phyloP scores from a whole-genome alignment of 2,888 invertebrate species.

The Agrypnus murinus region DNA sequence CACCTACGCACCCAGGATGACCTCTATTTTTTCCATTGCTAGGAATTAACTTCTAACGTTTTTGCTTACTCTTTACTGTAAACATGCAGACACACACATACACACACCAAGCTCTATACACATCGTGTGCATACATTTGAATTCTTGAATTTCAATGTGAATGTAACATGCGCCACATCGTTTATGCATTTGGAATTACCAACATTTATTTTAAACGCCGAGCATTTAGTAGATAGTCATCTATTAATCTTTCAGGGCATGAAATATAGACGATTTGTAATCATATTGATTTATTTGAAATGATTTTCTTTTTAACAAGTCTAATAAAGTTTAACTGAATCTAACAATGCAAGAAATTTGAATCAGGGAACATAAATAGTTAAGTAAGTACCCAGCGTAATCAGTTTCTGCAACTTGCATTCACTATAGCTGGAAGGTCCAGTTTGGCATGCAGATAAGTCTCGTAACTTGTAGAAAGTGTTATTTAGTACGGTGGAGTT shows the following conservation, averaged over 20 bases:
- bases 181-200: slow-evolving; percentile 24
- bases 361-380: no score
- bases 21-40: slow-evolving; percentile 5
- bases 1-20: slow-evolving; percentile 23
- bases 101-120: no score
- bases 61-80: background rate
- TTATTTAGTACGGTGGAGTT: slow-evolving; percentile 14
- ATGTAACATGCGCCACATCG: slow-evolving; percentile 16
- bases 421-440: slow-evolving; percentile 10
- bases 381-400: no score
- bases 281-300: background rate
- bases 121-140: slow-evolving; percentile 34
- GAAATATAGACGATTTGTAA: slow-evolving; percentile 15
- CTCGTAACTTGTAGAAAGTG: slow-evolving; percentile 30
- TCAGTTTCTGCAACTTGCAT: slow-evolving; percentile 10
- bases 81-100: background rate
- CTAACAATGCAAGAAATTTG: no score
- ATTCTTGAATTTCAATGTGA: slow-evolving; percentile 27
- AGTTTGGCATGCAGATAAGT: slow-evolving; percentile 32
- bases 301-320: no score
- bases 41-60: slow-evolving; percentile 23
- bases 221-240: slow-evolving; percentile 15
- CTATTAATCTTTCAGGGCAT: slow-evolving; percentile 28
- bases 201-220: slow-evolving; percentile 31
- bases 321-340: no score